Evolutionary conservation across 2,888 invertebrate genomes (phyloP).

Genomic region (Apomyelois bistriatella): DNA sequence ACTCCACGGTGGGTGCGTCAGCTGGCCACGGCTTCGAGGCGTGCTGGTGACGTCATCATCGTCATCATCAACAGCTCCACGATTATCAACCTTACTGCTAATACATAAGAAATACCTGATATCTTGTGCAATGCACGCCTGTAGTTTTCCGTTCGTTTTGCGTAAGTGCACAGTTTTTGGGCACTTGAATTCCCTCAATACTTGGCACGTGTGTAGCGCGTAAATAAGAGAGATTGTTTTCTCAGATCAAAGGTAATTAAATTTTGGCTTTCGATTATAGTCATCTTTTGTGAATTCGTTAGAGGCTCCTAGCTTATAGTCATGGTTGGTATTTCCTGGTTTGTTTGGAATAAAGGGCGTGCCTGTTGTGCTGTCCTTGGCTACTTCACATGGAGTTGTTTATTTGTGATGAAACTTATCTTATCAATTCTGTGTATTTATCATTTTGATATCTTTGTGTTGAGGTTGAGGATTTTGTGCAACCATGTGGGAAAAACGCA

Average conservation of each 20-base stretch:
- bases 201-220: constrained; percentile 21
- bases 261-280: too few species aligned
- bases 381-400: neutral
- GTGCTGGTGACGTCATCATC: constrained; percentile 62
- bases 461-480: too few species aligned
- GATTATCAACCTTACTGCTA: constrained; percentile 26
- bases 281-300: neutral
- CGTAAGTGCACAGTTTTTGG: constrained; percentile 31
- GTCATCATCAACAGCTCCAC: constrained; percentile 44
- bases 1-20: constrained; percentile 55
- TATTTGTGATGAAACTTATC: neutral
- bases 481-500: too few species aligned
- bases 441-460: neutral
- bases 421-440: neutral
- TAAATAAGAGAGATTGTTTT: neutral
- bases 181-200: constrained; percentile 3
- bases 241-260: neutral
- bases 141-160: constrained; percentile 63
- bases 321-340: neutral
- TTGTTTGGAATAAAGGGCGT: neutral
- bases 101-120: constrained; percentile 21
- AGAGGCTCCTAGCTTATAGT: neutral
- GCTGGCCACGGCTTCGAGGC: constrained; percentile 48
- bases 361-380: neutral
- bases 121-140: constrained; percentile 24